Conservation (phyloP, 1,140 invertebrate species). For the Hypothenemus hampei region DNA sequence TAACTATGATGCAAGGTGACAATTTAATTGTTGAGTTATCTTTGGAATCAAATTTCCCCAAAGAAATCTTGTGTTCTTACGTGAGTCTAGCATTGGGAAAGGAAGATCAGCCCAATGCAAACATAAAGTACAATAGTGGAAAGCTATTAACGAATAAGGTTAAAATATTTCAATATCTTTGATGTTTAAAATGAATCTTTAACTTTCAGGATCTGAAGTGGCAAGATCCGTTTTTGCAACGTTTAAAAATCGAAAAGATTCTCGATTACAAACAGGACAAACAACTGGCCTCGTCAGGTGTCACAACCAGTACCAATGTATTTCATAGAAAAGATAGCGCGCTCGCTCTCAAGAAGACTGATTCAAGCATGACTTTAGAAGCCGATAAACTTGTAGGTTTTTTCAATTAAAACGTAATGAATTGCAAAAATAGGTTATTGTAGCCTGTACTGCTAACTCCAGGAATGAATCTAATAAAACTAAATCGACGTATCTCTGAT, state of each 20-base stretch:
- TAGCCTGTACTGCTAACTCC: conserved; percentile 55
- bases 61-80: conserved; percentile 50
- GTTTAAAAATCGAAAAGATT: conserved; percentile 63
- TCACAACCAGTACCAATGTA: conserved; percentile 54
- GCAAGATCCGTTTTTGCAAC: conserved; percentile 53
- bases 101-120: conserved; percentile 31
- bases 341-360: conserved; percentile 44
- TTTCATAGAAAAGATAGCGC: conserved; percentile 45
- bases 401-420: neutral
- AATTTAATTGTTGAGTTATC: conserved; percentile 53
- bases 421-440: no score
- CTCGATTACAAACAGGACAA: conserved; percentile 77
- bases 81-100: conserved; percentile 50
- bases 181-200: neutral
- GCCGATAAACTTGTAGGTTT: conserved; percentile 46
- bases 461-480: conserved; percentile 64
- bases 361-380: conserved; percentile 60
- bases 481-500: conserved; percentile 57
- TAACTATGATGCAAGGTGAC: conserved; percentile 54
- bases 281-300: conserved; percentile 60
- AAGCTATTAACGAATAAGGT: conserved; percentile 40
- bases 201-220: conserved; percentile 51
- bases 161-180: neutral
- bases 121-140: conserved; percentile 24
- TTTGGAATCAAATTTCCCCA: conserved; percentile 57